phyloP scores from a whole-genome alignment of 1,140 invertebrate genomes.

The Drosophila pseudoobscura region DNA sequence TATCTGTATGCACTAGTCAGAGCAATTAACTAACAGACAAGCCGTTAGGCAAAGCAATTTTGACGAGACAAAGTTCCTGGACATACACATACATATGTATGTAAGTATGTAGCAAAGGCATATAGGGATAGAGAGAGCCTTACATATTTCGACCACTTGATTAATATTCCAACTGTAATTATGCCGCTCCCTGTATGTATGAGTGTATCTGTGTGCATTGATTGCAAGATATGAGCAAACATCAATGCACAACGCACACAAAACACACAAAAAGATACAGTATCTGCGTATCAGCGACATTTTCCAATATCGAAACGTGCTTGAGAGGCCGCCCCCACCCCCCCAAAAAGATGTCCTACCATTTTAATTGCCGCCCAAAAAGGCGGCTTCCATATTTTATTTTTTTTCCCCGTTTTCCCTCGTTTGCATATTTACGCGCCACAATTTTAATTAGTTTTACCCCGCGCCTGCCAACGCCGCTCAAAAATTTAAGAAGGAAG shows the following conservation, averaged over 20 bases:
- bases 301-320: constrained; percentile 61
- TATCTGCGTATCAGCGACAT: constrained; percentile 35
- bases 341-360: constrained; percentile 10
- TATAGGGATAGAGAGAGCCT: neutral
- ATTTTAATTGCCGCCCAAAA: constrained; percentile 67
- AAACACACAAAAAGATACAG: constrained; percentile 13
- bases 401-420: neutral
- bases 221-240: constrained; percentile 60
- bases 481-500: constrained; percentile 35
- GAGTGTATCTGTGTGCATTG: constrained; percentile 20
- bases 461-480: neutral
- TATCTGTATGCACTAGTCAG: constrained; percentile 4
- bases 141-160: constrained; percentile 57
- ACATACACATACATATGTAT: no score
- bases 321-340: constrained; percentile 35
- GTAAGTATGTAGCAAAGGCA: no score
- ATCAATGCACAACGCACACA: constrained; percentile 19
- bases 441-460: constrained; percentile 69
- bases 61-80: constrained; percentile 33
- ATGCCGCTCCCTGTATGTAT: constrained; percentile 18
- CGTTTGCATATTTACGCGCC: constrained; percentile 37
- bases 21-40: constrained; percentile 53
- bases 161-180: constrained; percentile 57
- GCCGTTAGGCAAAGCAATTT: constrained; percentile 20
- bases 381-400: constrained; percentile 27